A percentile compares a stretch with the other conserved stretches of the same genome.
Evolutionary conservation across 1,140 invertebrate genomes (phyloP).

Genomic region (Thaumetopoea pityocampa): DNA sequence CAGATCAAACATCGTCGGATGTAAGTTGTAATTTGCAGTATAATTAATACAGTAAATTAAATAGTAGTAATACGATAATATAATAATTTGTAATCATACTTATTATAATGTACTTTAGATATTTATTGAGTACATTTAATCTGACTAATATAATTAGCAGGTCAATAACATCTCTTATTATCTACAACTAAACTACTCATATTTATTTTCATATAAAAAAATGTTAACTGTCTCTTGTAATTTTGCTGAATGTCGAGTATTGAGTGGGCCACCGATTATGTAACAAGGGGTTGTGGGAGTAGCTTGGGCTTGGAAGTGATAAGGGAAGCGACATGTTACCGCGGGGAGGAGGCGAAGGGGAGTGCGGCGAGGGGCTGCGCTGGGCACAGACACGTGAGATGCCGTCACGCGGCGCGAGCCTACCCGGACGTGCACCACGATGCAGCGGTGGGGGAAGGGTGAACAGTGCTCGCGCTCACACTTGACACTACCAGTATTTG

Average conservation of each 20-base stretch:
- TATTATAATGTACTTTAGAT: too few relatives aligned
- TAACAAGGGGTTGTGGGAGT: constrained; percentile 9
- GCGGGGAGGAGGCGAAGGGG: constrained; percentile 1
- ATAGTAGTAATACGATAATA: too few relatives aligned
- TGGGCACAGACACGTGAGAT: constrained; percentile 28
- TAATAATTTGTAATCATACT: too few relatives aligned
- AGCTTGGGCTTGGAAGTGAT: constrained; percentile 21
- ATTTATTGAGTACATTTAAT: too few relatives aligned
- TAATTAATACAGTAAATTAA: too few relatives aligned
- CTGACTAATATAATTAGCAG: too few relatives aligned
- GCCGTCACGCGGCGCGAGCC: constrained; percentile 33
- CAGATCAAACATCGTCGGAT: not conserved
- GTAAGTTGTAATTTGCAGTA: constrained; percentile 3
- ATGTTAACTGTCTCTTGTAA: constrained; percentile 13
- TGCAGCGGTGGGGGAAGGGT: constrained; percentile 1
- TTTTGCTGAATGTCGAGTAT: constrained; percentile 14
- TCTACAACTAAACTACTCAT: too few relatives aligned
- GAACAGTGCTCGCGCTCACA: not conserved
- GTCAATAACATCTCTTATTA: too few relatives aligned
- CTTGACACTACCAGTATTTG: too few relatives aligned
- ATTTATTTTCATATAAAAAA: too few relatives aligned
- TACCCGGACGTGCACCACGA: constrained; percentile 25
- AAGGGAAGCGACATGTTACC: constrained; percentile 8
- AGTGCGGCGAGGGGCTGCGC: constrained; percentile 11
- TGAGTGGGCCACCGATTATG: constrained; percentile 12